A percentile compares a stretch with the other conserved stretches of the same genome.
phyloP scores from a whole-genome alignment of 2,113 vertebrate species.

The Gobius niger region DNA sequence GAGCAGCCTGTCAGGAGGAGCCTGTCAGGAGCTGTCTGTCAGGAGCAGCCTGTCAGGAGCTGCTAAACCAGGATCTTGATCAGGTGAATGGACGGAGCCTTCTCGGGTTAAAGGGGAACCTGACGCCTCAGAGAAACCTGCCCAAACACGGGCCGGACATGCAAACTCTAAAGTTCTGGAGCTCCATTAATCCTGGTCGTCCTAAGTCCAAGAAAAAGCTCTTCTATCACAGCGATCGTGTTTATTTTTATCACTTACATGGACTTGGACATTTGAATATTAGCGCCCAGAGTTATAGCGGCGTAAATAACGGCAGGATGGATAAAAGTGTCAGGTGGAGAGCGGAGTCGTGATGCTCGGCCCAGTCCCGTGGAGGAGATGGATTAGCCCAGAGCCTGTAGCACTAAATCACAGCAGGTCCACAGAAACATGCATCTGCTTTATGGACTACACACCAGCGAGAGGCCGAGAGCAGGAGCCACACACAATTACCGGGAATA shows the following conservation, averaged over 20 bases:
- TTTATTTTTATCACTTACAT: slow-evolving; percentile 3
- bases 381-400: slow-evolving; percentile 37
- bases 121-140: too few relatives aligned
- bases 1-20: too few relatives aligned
- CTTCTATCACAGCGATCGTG: background rate
- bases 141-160: background rate
- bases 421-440: slow-evolving; percentile 1
- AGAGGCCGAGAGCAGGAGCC: background rate
- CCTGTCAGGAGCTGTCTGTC: too few relatives aligned
- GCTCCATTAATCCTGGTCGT: too few relatives aligned
- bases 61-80: too few relatives aligned
- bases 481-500: background rate
- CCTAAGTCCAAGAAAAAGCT: background rate
- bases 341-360: slow-evolving; percentile 1
- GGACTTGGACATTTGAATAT: background rate
- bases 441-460: background rate
- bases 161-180: too few relatives aligned
- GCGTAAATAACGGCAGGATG: slow-evolving; percentile 16
- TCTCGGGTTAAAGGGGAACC: background rate
- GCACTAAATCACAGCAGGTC: slow-evolving; percentile 47
- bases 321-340: slow-evolving; percentile 9
- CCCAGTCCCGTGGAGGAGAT: slow-evolving; percentile 12
- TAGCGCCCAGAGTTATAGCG: background rate
- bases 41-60: too few relatives aligned
- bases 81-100: too few relatives aligned